Conservation (phyloP, 1,140 invertebrate genomes). For the Nebria ingens region DNA sequence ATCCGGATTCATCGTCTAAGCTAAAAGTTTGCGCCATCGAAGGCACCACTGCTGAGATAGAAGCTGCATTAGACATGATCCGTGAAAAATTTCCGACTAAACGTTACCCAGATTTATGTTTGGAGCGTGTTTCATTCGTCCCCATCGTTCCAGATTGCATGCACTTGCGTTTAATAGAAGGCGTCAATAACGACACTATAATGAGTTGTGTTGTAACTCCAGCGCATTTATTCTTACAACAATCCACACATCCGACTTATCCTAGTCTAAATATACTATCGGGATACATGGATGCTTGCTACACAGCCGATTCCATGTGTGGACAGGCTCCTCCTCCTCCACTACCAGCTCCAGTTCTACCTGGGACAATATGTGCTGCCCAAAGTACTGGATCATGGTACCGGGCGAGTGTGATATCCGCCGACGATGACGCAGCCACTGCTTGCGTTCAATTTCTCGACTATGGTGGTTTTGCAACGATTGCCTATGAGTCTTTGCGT, state of each 20-base stretch:
- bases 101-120: slow-evolving; percentile 64
- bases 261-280: slow-evolving; percentile 67
- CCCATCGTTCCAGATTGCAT: slow-evolving; percentile 39
- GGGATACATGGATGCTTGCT: slow-evolving; percentile 57
- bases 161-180: slow-evolving; percentile 74
- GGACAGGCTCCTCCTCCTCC: slow-evolving; percentile 49
- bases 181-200: slow-evolving; percentile 86
- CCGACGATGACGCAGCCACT: slow-evolving; percentile 55
- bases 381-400: slow-evolving; percentile 78
- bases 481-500: slow-evolving; percentile 63
- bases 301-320: slow-evolving; percentile 38
- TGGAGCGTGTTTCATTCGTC: slow-evolving; percentile 62
- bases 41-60: slow-evolving; percentile 64
- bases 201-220: slow-evolving; percentile 75
- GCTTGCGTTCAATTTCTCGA: slow-evolving; percentile 83
- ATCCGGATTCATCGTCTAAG: slow-evolving; percentile 53
- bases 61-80: slow-evolving; percentile 70
- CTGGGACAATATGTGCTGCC: slow-evolving; percentile 70
- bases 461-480: slow-evolving; percentile 80
- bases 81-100: slow-evolving; percentile 71
- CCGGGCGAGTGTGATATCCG: slow-evolving; percentile 69
- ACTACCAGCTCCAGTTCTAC: slow-evolving; percentile 37
- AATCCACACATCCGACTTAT: slow-evolving; percentile 86
- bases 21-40: slow-evolving; percentile 75
- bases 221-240: slow-evolving; percentile 84